phyloP scores from a whole-genome alignment of 2,888 invertebrate genomes.

The Erynnis tages region DNA sequence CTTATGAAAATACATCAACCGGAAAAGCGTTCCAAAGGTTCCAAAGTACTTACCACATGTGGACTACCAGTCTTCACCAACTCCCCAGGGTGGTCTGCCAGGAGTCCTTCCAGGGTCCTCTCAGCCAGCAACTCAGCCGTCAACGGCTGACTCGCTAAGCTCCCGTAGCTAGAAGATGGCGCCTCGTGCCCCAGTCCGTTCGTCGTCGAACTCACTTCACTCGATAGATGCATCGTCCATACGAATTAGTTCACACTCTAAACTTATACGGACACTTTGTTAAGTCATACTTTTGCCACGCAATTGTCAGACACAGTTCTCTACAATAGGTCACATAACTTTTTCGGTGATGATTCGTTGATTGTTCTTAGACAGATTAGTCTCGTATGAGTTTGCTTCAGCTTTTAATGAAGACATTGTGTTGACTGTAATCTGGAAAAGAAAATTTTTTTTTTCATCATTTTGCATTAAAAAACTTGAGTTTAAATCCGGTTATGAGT shows the following conservation, averaged over 20 bases:
- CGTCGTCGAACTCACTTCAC: conserved; percentile 89
- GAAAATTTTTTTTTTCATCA: too few relatives aligned
- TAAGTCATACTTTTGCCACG: conserved; percentile 38
- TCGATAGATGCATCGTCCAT: conserved; percentile 87
- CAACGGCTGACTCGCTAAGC: conserved; percentile 81
- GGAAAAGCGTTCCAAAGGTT: too few relatives aligned
- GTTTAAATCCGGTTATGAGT: too few relatives aligned
- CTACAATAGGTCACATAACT: conserved; percentile 67
- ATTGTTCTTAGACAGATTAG: neutral
- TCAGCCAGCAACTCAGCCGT: conserved; percentile 92
- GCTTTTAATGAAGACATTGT: neutral
- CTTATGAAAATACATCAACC: too few relatives aligned
- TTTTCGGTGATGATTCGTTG: conserved; percentile 10
- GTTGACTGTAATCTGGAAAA: conserved; percentile 6
- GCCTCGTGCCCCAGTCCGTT: conserved; percentile 76
- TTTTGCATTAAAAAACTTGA: too few relatives aligned
- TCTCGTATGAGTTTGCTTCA: neutral
- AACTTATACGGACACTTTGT: conserved; percentile 3
- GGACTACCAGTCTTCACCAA: conserved; percentile 97
- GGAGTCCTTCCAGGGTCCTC: conserved; percentile 89
- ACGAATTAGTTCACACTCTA: conserved; percentile 26
- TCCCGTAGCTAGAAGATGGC: conserved; percentile 70
- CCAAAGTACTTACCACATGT: conserved; percentile 87
- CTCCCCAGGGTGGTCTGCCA: conserved; percentile 96
- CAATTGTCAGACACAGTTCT: conserved; percentile 40